Percentiles rank a stretch among this genome's conserved stretches.
phyloP scores from a whole-genome alignment of 2,797 vertebrate genomes.

The Peromyscus melanophrys region DNA sequence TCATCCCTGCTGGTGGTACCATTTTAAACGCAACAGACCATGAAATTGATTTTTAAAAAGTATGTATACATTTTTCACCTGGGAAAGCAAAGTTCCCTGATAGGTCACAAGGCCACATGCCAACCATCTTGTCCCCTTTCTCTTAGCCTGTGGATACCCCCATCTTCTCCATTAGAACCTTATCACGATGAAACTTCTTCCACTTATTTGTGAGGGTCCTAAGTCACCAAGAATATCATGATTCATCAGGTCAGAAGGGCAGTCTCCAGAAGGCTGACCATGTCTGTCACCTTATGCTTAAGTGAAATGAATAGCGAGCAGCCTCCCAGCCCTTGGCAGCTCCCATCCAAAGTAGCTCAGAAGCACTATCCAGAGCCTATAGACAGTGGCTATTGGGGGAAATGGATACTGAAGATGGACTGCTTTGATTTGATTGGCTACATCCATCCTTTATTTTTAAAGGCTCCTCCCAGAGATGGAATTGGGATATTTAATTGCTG shows the following conservation, averaged over 20 bases:
- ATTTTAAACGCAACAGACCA: neutral
- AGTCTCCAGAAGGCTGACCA: neutral
- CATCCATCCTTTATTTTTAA: constrained; percentile 7
- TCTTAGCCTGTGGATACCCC: neutral
- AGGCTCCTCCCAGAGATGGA: neutral
- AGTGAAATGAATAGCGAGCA: neutral
- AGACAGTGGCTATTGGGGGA: neutral
- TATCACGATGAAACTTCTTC: neutral
- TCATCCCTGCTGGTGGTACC: neutral
- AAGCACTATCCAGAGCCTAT: neutral
- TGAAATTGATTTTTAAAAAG: constrained; percentile 9
- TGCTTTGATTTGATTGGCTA: neutral
- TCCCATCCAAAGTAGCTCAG: neutral
- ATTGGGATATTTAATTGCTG: constrained; percentile 14
- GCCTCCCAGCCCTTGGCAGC: neutral
- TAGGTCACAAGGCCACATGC: neutral
- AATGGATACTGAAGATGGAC: neutral
- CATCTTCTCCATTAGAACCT: neutral
- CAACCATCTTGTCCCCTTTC: neutral
- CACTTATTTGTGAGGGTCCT: neutral
- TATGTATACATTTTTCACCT: constrained; percentile 6
- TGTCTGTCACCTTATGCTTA: neutral
- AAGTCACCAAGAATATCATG: constrained; percentile 39
- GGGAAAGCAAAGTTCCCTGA: neutral
- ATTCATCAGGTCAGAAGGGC: neutral